phyloP scores from a whole-genome alignment of 2,113 vertebrate species.

The Esox niger region DNA sequence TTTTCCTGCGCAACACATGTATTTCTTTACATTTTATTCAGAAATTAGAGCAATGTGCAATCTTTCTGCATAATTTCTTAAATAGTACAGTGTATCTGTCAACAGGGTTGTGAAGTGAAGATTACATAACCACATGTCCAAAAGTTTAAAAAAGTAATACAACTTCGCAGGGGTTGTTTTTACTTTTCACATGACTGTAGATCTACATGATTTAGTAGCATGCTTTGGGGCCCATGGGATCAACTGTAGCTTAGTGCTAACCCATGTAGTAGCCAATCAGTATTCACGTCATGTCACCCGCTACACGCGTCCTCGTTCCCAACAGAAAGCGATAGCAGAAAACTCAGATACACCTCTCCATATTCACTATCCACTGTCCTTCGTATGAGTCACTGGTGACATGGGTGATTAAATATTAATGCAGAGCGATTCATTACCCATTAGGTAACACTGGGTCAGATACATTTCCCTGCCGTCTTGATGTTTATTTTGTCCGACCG shows the following conservation, averaged over 20 bases:
- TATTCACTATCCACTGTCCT: not conserved
- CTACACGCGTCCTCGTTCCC: no score
- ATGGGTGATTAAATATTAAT: not conserved
- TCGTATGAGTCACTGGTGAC: not conserved
- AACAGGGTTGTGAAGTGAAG: no score
- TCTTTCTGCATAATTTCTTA: no score
- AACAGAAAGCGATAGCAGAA: not conserved
- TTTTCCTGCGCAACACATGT: no score
- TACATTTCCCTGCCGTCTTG: not conserved
- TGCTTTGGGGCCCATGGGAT: not conserved
- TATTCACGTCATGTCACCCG: no score
- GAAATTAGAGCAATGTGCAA: no score
- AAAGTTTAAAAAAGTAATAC: no score
- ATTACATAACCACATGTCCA: no score
- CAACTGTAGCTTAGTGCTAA: not conserved
- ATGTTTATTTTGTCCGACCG: not conserved
- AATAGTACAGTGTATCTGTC: no score
- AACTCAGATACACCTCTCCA: not conserved
- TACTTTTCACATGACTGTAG: not conserved
- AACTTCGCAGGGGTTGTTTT: no score
- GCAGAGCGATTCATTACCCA: not conserved
- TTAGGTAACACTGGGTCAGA: not conserved
- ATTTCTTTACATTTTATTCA: no score
- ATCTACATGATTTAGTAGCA: not conserved
- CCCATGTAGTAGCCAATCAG: no score